Evolutionary conservation across 2,797 vertebrate genomes (phyloP).

Genomic region (Pseudomugil tenellus): DNA sequence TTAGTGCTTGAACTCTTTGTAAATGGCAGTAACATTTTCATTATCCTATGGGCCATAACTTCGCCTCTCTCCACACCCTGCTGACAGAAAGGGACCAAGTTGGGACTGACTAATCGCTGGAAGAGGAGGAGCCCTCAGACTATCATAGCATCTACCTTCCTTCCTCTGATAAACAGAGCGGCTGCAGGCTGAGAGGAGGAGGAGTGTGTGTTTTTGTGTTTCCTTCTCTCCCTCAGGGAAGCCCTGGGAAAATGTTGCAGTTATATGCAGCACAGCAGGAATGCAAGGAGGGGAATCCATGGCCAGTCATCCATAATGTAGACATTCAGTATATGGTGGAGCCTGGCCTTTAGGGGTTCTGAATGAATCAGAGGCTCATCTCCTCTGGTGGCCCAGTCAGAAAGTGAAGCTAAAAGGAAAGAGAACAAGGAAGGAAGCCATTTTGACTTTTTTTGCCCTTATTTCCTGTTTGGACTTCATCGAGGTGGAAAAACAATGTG

Average conservation of each 20-base stretch:
- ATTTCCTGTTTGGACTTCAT: neutral
- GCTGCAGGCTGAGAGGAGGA: slow-evolving; percentile 11
- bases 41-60: neutral
- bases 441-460: neutral
- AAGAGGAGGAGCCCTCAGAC: slow-evolving; percentile 12
- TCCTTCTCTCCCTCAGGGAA: slow-evolving; percentile 51
- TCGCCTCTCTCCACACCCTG: neutral
- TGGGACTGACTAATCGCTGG: slow-evolving; percentile 19
- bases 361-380: slow-evolving; percentile 47
- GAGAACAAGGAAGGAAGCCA: neutral
- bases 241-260: slow-evolving; percentile 48
- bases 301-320: slow-evolving; percentile 65
- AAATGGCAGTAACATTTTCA: neutral
- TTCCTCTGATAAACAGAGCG: slow-evolving; percentile 36
- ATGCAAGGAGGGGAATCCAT: slow-evolving; percentile 4
- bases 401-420: slow-evolving; percentile 4
- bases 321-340: slow-evolving; percentile 38
- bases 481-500: neutral
- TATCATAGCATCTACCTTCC: slow-evolving; percentile 23
- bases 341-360: slow-evolving; percentile 29
- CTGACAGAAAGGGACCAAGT: slow-evolving; percentile 13
- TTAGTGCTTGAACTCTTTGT: neutral
- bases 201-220: neutral
- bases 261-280: slow-evolving; percentile 38
- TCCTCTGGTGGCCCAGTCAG: slow-evolving; percentile 22